Evolutionary conservation across 2,113 vertebrate genomes (phyloP).

Genomic region (Saiga tatarica): DNA sequence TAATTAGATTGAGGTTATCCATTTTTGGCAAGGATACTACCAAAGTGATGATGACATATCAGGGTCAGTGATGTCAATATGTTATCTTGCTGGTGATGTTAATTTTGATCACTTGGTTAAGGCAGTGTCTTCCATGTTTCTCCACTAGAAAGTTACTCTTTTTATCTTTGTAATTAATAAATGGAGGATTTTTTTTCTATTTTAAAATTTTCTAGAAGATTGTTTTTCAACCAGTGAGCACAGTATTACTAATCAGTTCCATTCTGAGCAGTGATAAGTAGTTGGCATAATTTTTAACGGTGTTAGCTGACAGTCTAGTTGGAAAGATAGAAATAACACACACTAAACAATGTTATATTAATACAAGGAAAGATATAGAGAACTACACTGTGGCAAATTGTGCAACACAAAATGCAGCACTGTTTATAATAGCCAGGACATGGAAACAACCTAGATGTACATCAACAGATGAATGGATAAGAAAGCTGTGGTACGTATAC

Average conservation of each 20-base stretch:
- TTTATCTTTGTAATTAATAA: background rate
- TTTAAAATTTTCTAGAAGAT: background rate
- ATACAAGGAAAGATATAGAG: background rate
- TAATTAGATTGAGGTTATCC: background rate
- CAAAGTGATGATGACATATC: background rate
- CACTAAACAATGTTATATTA: background rate
- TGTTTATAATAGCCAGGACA: too few relatives aligned
- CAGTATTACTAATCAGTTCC: background rate
- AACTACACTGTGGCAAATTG: background rate
- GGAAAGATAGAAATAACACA: background rate
- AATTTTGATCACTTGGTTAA: background rate
- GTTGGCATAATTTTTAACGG: background rate
- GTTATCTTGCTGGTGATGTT: background rate
- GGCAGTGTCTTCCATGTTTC: background rate
- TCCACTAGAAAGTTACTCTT: background rate
- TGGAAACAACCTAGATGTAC: too few relatives aligned
- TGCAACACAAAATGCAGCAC: background rate
- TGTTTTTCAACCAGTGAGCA: background rate
- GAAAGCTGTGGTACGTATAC: too few relatives aligned
- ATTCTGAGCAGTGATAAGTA: background rate
- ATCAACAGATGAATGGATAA: too few relatives aligned
- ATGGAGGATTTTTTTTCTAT: background rate
- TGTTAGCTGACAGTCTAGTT: background rate
- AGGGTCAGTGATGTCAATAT: background rate
- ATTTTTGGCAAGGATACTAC: background rate